Evolutionary conservation across 2,888 invertebrate genomes (phyloP).

Genomic region (Ischnura elegans): DNA sequence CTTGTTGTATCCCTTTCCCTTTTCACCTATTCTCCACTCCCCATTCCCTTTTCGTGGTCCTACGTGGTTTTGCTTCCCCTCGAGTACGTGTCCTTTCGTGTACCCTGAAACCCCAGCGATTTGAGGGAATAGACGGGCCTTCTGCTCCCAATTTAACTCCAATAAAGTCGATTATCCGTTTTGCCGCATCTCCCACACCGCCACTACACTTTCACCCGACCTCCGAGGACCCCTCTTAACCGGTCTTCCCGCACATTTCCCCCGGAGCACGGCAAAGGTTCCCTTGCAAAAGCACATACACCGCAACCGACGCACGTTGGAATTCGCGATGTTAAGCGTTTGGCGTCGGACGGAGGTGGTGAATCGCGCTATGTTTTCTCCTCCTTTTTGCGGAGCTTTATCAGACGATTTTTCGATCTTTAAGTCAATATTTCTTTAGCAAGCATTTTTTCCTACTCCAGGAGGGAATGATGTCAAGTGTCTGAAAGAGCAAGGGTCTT

Average conservation of each 20-base stretch:
- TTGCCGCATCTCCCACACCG: neutral
- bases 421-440: too few relatives aligned
- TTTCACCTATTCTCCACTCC: neutral
- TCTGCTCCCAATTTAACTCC: slow-evolving; percentile 31
- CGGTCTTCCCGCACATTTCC: neutral
- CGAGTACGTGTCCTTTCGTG: neutral
- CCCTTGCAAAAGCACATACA: neutral
- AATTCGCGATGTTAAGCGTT: neutral
- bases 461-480: too few relatives aligned
- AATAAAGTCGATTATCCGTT: slow-evolving; percentile 33
- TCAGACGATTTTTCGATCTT: too few relatives aligned
- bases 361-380: too few relatives aligned
- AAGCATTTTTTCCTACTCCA: too few relatives aligned
- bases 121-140: neutral
- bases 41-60: neutral
- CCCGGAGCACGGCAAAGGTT: neutral
- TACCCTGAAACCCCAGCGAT: neutral
- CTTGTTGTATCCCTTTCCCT: neutral
- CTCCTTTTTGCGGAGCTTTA: too few relatives aligned
- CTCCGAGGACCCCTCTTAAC: neutral
- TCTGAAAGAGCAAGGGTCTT: too few relatives aligned
- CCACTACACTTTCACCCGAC: neutral
- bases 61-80: neutral
- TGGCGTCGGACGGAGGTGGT: neutral
- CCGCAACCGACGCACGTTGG: neutral